Percentiles rank a stretch among this genome's conserved stretches.
Evolutionary conservation across 2,888 invertebrate species (phyloP).

Genomic region (Polydrusus tereticollis): DNA sequence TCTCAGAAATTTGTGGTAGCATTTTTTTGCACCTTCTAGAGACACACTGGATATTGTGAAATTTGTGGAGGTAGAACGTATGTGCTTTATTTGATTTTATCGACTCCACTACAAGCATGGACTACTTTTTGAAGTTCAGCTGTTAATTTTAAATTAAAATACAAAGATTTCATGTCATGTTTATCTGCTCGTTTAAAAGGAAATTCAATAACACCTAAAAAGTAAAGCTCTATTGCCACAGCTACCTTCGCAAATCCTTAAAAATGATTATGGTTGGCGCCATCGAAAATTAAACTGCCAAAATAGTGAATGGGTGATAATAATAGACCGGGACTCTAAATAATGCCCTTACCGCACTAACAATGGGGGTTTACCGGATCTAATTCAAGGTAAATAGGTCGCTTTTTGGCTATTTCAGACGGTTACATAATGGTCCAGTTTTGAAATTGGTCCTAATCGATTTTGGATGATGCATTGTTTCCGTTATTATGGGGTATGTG

Average conservation of each 20-base stretch:
- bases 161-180: not conserved
- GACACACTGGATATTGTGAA: too few relatives aligned
- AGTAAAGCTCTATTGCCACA: too few relatives aligned
- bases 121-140: too few relatives aligned
- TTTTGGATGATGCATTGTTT: conserved; percentile 30
- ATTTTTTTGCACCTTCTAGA: too few relatives aligned
- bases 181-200: not conserved
- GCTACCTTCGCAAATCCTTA: conserved; percentile 13
- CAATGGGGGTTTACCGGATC: conserved; percentile 32
- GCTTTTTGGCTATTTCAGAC: conserved; percentile 14
- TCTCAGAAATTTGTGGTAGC: too few relatives aligned
- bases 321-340: conserved; percentile 39
- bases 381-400: conserved; percentile 44
- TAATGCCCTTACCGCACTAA: conserved; percentile 28
- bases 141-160: conserved; percentile 8
- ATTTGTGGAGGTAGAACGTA: too few relatives aligned
- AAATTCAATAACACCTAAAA: not conserved
- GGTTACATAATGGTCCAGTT: conserved; percentile 2
- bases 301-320: conserved; percentile 47
- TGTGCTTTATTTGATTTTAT: too few relatives aligned
- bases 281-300: conserved; percentile 48
- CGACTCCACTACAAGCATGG: too few relatives aligned
- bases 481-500: not conserved
- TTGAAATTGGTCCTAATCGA: conserved; percentile 38
- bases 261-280: conserved; percentile 38